These are phyloP conservation scores for Drosophila bifasciata DNA, from an alignment of 1,140 invertebrate species.

Conservation along the genomic window DNA sequence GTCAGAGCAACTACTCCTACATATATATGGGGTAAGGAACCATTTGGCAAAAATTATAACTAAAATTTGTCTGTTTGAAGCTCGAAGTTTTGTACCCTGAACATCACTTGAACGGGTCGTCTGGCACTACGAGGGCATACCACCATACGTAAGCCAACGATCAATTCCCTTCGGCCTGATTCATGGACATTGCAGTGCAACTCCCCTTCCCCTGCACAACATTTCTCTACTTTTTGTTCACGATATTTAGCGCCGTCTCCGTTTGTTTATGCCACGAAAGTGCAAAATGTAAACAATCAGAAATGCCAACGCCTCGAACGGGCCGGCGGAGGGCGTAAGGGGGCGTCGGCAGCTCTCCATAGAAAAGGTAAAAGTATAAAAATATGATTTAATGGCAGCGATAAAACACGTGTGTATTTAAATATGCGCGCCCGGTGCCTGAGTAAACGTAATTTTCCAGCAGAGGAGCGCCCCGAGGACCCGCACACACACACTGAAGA, in stretches of 20 bases:
- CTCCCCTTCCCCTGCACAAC: slow-evolving; percentile 15
- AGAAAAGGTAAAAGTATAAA: slow-evolving; percentile 80
- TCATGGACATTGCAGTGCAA: slow-evolving; percentile 19
- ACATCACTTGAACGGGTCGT: slow-evolving; percentile 47
- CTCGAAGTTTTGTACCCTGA: not conserved
- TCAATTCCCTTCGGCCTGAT: slow-evolving; percentile 36
- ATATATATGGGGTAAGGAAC: no score
- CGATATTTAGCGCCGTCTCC: slow-evolving; percentile 73
- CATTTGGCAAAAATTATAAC: no score
- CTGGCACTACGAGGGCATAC: slow-evolving; percentile 35
- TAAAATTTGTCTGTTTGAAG: no score
- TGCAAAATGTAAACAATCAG: slow-evolving; percentile 84
- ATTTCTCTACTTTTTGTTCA: slow-evolving; percentile 58
- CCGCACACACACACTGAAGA: slow-evolving; percentile 23
- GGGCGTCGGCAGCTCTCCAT: slow-evolving; percentile 32
- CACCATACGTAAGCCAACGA: slow-evolving; percentile 11
- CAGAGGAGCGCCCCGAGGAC: slow-evolving; percentile 19
- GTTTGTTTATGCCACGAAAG: slow-evolving; percentile 80
- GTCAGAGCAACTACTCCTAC: not conserved
- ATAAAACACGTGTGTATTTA: slow-evolving; percentile 84
- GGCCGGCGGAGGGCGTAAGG: not conserved
- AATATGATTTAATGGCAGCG: slow-evolving; percentile 84
- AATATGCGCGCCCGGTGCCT: slow-evolving; percentile 83
- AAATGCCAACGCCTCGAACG: slow-evolving; percentile 59
- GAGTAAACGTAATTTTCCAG: slow-evolving; percentile 83